Percentiles rank a stretch among this genome's conserved stretches.
Evolutionary conservation across 2,797 vertebrate species (phyloP).

Genomic region (Jordanella pulchra): DNA sequence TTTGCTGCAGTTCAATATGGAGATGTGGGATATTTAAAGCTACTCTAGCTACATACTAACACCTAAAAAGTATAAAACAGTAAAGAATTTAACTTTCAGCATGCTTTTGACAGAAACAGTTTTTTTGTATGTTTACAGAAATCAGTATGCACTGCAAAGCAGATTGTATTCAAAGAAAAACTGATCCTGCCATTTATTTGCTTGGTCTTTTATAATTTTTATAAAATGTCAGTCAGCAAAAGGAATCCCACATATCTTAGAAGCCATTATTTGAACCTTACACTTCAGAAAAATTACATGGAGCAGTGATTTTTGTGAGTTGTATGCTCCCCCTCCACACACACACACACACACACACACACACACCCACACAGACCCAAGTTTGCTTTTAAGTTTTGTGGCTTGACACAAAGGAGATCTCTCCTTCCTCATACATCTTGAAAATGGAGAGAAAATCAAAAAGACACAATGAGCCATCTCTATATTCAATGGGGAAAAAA

Average conservation of each 20-base stretch:
- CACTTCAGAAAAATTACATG: slow-evolving; percentile 58
- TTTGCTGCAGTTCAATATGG: slow-evolving; percentile 26
- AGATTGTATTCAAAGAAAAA: slow-evolving; percentile 32
- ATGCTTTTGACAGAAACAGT: neutral
- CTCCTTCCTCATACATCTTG: slow-evolving; percentile 73
- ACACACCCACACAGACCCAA: slow-evolving; percentile 69
- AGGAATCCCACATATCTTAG: slow-evolving; percentile 36
- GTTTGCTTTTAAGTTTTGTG: slow-evolving; percentile 77
- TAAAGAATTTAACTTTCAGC: neutral
- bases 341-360: slow-evolving; percentile 6
- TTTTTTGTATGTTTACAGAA: slow-evolving; percentile 19
- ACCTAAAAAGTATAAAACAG: neutral
- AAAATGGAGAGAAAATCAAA: slow-evolving; percentile 76
- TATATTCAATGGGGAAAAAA: slow-evolving; percentile 71
- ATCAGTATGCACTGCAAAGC: slow-evolving; percentile 7
- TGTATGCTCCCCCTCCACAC: slow-evolving; percentile 45
- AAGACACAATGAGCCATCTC: slow-evolving; percentile 75
- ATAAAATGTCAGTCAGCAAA: slow-evolving; percentile 58
- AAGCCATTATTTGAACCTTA: slow-evolving; percentile 53
- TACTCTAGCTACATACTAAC: neutral
- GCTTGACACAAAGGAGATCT: slow-evolving; percentile 79
- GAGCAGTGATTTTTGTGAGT: slow-evolving; percentile 53
- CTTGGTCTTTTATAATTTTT: slow-evolving; percentile 51
- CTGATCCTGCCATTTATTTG: slow-evolving; percentile 46
- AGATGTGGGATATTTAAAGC: neutral